Conservation (phyloP, 2,113 vertebrate genomes). For the Tetraodon nigroviridis region DNA sequence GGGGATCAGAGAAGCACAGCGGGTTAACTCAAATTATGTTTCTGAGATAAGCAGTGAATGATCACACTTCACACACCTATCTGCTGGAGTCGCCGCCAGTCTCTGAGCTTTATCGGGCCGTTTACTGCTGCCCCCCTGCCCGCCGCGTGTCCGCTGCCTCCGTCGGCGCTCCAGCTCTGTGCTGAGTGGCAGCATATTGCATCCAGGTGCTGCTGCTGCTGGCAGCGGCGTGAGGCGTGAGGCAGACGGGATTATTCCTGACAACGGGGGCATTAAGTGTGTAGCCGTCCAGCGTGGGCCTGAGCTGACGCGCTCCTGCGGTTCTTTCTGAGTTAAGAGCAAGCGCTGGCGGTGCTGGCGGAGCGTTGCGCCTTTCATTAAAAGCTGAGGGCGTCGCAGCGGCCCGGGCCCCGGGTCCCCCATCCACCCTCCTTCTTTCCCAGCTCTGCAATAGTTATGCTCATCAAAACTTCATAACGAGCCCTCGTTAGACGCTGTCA, state of each 20-base stretch:
- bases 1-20: conserved; percentile 19
- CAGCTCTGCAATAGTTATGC: conserved; percentile 16
- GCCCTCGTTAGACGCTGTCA: conserved; percentile 34
- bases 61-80: conserved; percentile 48
- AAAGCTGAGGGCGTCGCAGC: conserved; percentile 69
- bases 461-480: conserved; percentile 37
- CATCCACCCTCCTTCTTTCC: conserved; percentile 47
- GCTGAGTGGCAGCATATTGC: conserved; percentile 62
- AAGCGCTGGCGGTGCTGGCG: conserved; percentile 43
- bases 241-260: conserved; percentile 67
- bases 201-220: conserved; percentile 53
- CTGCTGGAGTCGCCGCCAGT: conserved; percentile 39
- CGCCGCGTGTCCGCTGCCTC: conserved; percentile 46
- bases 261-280: conserved; percentile 73
- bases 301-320: conserved; percentile 61
- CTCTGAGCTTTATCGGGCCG: conserved; percentile 42
- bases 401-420: conserved; percentile 66
- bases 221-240: conserved; percentile 48
- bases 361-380: conserved; percentile 65
- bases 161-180: conserved; percentile 34
- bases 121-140: conserved; percentile 30
- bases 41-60: conserved; percentile 58
- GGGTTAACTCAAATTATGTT: conserved; percentile 50
- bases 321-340: conserved; percentile 64
- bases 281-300: conserved; percentile 63